Percentiles rank a stretch among this genome's conserved stretches.
These are phyloP conservation scores for Choloepus hoffmanni DNA, from an alignment of 2,113 vertebrate species.

Conservation along the genomic window DNA sequence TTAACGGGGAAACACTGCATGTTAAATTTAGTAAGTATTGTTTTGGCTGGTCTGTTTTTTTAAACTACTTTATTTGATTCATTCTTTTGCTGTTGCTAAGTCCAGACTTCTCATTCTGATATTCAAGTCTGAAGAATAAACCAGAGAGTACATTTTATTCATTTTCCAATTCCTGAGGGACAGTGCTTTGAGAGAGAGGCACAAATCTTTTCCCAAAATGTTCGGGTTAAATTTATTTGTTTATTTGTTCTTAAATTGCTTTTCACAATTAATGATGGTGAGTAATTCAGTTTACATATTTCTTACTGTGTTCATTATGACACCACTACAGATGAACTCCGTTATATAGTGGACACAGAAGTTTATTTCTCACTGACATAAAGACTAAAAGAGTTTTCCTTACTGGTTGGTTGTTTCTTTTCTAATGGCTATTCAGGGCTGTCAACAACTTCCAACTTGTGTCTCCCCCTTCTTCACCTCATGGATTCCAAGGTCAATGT, in stretches of 20 bases:
- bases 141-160: not conserved
- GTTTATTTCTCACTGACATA: not conserved
- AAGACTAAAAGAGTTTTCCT: not conserved
- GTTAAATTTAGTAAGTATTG: conserved; percentile 50
- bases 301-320: not conserved
- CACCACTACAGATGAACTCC: not conserved
- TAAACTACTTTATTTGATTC: not conserved
- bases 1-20: not conserved
- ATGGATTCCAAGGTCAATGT: not conserved
- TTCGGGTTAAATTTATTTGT: conserved; percentile 10
- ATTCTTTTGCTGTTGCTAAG: conserved; percentile 29
- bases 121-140: conserved; percentile 40
- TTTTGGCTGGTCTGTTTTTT: conserved; percentile 24
- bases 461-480: not conserved
- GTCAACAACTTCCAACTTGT: not conserved
- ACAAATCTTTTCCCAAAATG: not conserved
- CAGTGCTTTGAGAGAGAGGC: not conserved
- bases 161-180: not conserved
- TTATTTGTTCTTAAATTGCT: not conserved
- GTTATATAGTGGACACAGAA: not conserved
- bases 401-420: not conserved
- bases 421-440: not conserved
- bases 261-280: not conserved
- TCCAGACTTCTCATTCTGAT: conserved; percentile 34
- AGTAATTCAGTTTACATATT: not conserved